phyloP scores from a whole-genome alignment of 2,888 invertebrate genomes.

The Galeruca laticollis region DNA sequence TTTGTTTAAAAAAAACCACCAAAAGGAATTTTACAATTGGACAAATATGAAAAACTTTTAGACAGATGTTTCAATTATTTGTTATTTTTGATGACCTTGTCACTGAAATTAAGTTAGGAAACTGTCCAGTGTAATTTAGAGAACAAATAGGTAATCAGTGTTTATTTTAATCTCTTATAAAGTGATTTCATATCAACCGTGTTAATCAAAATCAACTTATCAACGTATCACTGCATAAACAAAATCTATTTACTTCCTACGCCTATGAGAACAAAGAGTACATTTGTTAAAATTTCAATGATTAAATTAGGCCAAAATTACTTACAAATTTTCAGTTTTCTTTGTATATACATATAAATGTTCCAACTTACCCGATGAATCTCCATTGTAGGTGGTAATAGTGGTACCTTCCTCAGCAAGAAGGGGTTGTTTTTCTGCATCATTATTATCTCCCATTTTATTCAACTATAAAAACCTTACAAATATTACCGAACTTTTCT shows the following conservation, averaged over 20 bases:
- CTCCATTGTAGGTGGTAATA: slow-evolving; percentile 51
- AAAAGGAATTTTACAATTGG: not conserved
- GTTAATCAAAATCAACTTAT: not conserved
- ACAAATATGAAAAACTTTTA: not conserved
- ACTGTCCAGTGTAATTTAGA: not conserved
- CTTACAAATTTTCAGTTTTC: not conserved
- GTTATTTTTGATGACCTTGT: not conserved
- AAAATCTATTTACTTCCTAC: slow-evolving; percentile 3
- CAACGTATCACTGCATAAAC: not conserved
- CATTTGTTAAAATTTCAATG: not conserved
- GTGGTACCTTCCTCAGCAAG: slow-evolving; percentile 51
- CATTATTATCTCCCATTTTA: slow-evolving; percentile 52
- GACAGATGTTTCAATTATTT: no score
- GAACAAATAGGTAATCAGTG: not conserved
- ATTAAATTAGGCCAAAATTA: not conserved
- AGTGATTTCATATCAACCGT: not conserved
- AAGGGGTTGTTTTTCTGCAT: slow-evolving; percentile 56
- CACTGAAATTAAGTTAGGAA: not conserved
- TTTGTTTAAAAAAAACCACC: no score
- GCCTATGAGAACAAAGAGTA: slow-evolving; percentile 16
- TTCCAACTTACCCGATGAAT: slow-evolving; percentile 50
- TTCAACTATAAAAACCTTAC: not conserved
- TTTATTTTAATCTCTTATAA: not conserved
- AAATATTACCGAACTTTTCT: not conserved
- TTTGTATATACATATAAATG: not conserved